Percentiles rank a stretch among this genome's conserved stretches.
Evolutionary conservation across 2,888 invertebrate genomes (phyloP).

Genomic region (Eilema depressum): DNA sequence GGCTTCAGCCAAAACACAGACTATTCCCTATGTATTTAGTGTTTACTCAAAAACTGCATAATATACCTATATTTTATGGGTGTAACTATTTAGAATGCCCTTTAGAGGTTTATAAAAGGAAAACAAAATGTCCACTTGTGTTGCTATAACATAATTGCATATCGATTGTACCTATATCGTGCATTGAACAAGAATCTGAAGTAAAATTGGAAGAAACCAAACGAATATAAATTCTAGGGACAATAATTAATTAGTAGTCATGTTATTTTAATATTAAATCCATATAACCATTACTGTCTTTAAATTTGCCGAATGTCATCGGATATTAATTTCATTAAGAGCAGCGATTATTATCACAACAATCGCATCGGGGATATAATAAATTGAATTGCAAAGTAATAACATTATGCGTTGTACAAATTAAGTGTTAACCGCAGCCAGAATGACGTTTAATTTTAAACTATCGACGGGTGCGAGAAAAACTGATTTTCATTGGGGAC

Average conservation of each 20-base stretch:
- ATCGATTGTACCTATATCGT: too few relatives aligned
- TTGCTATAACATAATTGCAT: not conserved
- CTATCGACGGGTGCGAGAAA: constrained; percentile 79
- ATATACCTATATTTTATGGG: not conserved
- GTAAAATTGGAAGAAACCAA: not conserved
- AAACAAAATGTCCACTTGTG: not conserved
- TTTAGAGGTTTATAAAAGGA: too few relatives aligned
- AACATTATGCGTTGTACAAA: constrained; percentile 80
- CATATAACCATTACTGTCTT: constrained; percentile 60
- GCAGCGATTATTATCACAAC: constrained; percentile 77
- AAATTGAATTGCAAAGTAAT: constrained; percentile 83
- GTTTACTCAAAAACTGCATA: not conserved
- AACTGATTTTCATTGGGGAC: constrained; percentile 77
- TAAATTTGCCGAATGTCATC: constrained; percentile 62
- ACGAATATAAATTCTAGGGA: not conserved
- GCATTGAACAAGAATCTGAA: not conserved
- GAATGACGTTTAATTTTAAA: constrained; percentile 86
- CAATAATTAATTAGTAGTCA: constrained; percentile 45
- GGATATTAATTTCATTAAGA: constrained; percentile 82
- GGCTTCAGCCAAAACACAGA: constrained; percentile 57
- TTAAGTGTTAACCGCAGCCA: constrained; percentile 82
- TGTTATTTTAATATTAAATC: constrained; percentile 36
- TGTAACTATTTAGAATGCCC: not conserved
- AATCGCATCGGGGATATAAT: constrained; percentile 78
- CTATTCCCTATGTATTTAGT: not conserved